Conservation (phyloP, 2,797 vertebrate genomes). For the Xyrichtys novacula region DNA sequence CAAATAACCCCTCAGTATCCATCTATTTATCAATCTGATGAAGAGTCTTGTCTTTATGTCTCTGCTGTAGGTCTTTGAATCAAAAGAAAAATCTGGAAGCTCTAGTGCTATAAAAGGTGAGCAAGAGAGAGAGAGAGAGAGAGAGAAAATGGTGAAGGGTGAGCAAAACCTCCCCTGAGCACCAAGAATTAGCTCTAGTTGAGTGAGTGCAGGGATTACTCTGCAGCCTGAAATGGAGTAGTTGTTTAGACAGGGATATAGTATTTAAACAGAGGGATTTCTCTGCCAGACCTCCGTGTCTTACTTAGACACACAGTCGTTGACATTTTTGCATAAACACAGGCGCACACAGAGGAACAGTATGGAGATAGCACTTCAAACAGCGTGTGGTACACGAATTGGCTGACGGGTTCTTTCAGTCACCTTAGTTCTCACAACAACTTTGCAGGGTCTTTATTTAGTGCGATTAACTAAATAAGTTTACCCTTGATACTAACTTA, state of each 20-base stretch:
- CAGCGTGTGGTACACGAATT: conserved; percentile 9
- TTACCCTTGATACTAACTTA: neutral
- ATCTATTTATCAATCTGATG: neutral
- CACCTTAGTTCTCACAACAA: conserved; percentile 9
- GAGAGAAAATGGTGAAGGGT: conserved; percentile 24
- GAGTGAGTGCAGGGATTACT: conserved; percentile 80
- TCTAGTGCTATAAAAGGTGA: conserved; percentile 18
- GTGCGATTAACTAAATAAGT: neutral
- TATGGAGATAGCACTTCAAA: conserved; percentile 14
- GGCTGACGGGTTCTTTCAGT: neutral
- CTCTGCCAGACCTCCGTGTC: conserved; percentile 57
- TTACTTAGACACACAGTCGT: conserved; percentile 51
- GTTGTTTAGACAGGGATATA: conserved; percentile 82
- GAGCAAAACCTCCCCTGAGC: conserved; percentile 48
- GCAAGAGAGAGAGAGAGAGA: conserved; percentile 15
- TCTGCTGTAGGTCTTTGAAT: conserved; percentile 4
- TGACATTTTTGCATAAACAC: conserved; percentile 45
- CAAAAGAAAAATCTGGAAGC: conserved; percentile 1
- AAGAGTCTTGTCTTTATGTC: neutral
- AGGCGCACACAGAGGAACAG: conserved; percentile 15
- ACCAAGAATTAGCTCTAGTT: conserved; percentile 73
- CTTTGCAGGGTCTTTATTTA: neutral
- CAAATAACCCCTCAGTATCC: neutral
- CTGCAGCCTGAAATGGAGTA: conserved; percentile 70
- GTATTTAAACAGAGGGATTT: conserved; percentile 79